These are phyloP conservation scores for Neodontobutis hainanensis DNA, from an alignment of 2,113 vertebrate species.

Conservation along the genomic window DNA sequence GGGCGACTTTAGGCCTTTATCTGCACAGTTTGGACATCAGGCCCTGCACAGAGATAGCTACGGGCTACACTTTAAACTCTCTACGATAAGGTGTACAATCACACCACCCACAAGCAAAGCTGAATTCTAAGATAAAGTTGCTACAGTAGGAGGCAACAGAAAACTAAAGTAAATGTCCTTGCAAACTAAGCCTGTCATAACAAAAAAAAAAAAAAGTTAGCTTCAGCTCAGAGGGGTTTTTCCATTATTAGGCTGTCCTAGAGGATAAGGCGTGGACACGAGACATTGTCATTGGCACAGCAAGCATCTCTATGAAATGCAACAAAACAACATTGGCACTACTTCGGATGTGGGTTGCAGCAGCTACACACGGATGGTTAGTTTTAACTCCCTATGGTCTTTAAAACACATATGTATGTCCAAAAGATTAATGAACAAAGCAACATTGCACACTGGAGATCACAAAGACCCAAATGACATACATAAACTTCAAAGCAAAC, in stretches of 20 bases:
- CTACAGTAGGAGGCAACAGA: conserved; percentile 24
- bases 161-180: conserved; percentile 46
- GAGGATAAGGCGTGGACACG: conserved; percentile 46
- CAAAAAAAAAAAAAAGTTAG: not conserved
- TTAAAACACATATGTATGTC: conserved; percentile 41
- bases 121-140: conserved; percentile 29
- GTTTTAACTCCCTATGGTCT: conserved; percentile 15
- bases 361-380: conserved; percentile 47
- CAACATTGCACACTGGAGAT: conserved; percentile 50
- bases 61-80: conserved; percentile 27
- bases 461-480: conserved; percentile 43
- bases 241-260: conserved; percentile 50
- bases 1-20: conserved; percentile 24
- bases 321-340: conserved; percentile 39
- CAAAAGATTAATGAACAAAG: conserved; percentile 60
- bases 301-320: conserved; percentile 34
- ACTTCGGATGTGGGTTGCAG: conserved; percentile 60
- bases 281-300: conserved; percentile 39
- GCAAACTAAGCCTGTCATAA: conserved; percentile 37
- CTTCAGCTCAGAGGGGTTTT: conserved; percentile 47
- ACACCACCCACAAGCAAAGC: conserved; percentile 10
- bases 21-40: conserved; percentile 7
- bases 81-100: conserved; percentile 12
- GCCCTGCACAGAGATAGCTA: conserved; percentile 3
- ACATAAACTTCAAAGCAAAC: conserved; percentile 39